Conservation (phyloP, 1,140 invertebrate species). For the Saxidomus purpurata region DNA sequence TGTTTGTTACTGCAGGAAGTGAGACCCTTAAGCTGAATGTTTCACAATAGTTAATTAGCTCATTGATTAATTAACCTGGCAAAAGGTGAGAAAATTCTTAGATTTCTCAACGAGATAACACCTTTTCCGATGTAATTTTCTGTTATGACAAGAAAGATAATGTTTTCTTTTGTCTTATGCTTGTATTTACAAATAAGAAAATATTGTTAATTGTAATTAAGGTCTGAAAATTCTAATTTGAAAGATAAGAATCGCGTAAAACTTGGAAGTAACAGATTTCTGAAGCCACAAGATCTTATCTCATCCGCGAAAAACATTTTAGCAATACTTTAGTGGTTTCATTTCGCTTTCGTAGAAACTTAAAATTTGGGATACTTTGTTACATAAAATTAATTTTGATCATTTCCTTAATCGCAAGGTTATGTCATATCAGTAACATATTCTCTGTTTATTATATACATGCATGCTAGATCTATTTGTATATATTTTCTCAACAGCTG, state of each 20-base stretch:
- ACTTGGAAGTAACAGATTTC: not conserved
- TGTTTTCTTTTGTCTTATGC: constrained; percentile 6
- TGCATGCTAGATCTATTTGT: too few species aligned
- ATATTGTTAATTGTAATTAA: constrained; percentile 16
- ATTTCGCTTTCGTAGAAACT: too few species aligned
- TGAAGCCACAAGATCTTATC: not conserved
- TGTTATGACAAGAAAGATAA: constrained; percentile 40
- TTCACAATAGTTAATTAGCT: constrained; percentile 24
- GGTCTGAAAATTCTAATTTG: not conserved
- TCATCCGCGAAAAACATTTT: not conserved
- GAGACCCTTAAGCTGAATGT: constrained; percentile 3
- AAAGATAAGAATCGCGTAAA: not conserved
- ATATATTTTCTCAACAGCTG: too few species aligned
- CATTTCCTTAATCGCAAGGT: too few species aligned
- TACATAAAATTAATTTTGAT: too few species aligned
- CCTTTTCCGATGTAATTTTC: not conserved
- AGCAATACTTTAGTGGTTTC: too few species aligned
- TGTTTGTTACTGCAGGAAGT: not conserved
- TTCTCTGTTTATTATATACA: too few species aligned
- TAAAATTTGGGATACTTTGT: too few species aligned
- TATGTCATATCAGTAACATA: too few species aligned
- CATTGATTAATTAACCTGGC: not conserved
- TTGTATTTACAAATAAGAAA: constrained; percentile 43
- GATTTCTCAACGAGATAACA: constrained; percentile 45
- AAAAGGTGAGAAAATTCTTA: constrained; percentile 6